These are phyloP conservation scores for Rhabdomys dilectus DNA, from an alignment of 2,113 vertebrate genomes.

Conservation along the genomic window DNA sequence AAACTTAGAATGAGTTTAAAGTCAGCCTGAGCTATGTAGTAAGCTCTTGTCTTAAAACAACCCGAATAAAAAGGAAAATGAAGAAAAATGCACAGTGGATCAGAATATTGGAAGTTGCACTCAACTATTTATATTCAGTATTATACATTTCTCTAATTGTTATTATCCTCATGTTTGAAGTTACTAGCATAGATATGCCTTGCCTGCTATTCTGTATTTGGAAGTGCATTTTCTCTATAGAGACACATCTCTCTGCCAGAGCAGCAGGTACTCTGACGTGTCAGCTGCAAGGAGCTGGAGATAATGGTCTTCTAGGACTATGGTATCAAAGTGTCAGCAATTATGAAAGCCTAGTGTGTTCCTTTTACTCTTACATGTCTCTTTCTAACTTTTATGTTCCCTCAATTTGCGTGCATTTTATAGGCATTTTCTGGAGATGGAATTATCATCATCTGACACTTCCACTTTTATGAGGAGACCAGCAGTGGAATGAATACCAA, in stretches of 20 bases:
- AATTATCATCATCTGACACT: constrained; percentile 66
- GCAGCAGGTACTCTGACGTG: not conserved
- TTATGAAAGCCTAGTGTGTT: constrained; percentile 19
- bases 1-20: not conserved
- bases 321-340: constrained; percentile 43
- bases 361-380: constrained; percentile 39
- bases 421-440: constrained; percentile 45
- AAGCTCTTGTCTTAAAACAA: not conserved
- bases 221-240: not conserved
- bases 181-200: not conserved
- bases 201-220: not conserved
- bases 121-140: not conserved
- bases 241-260: not conserved
- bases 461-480: constrained; percentile 32
- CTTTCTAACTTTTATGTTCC: constrained; percentile 61
- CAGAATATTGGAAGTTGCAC: not conserved
- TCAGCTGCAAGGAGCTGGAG: not conserved
- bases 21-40: not conserved
- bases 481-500: not conserved
- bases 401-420: constrained; percentile 56
- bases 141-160: not conserved
- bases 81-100: not conserved
- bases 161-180: not conserved
- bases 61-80: not conserved
- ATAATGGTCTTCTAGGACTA: not conserved